Evolutionary conservation across 2,888 invertebrate species (phyloP).

Genomic region (Xanthostigma xanthostigma): DNA sequence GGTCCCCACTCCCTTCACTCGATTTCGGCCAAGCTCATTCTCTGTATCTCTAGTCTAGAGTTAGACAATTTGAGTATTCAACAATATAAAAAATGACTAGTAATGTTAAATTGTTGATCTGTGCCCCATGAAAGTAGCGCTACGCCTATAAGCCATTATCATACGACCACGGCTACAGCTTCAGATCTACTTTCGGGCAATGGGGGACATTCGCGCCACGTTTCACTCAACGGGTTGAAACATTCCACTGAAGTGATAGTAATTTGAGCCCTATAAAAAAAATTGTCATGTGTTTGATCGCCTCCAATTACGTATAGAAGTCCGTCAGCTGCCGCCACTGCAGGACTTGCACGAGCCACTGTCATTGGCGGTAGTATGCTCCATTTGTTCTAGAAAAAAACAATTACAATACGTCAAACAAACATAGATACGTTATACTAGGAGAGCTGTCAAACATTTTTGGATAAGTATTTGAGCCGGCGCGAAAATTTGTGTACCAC

Average conservation of each 20-base stretch:
- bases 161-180: constrained; percentile 71
- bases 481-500: too few relatives aligned
- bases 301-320: constrained; percentile 74
- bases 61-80: too few relatives aligned
- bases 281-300: constrained; percentile 62
- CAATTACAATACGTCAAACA: background rate
- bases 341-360: constrained; percentile 65
- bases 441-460: too few relatives aligned
- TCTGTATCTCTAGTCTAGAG: too few relatives aligned
- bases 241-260: constrained; percentile 72
- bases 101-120: too few relatives aligned
- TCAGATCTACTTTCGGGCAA: constrained; percentile 75
- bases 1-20: too few relatives aligned
- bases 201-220: constrained; percentile 65
- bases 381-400: constrained; percentile 55
- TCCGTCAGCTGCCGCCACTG: constrained; percentile 72
- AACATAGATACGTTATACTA: too few relatives aligned
- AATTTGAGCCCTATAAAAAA: constrained; percentile 73
- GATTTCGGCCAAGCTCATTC: too few relatives aligned
- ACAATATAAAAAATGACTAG: too few relatives aligned
- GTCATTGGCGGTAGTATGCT: constrained; percentile 56
- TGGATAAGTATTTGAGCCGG: too few relatives aligned
- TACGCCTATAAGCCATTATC: constrained; percentile 22
- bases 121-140: too few relatives aligned
- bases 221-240: constrained; percentile 62